Evolutionary conservation across 1,140 invertebrate genomes (phyloP).

Genomic region (Papilio machaon): DNA sequence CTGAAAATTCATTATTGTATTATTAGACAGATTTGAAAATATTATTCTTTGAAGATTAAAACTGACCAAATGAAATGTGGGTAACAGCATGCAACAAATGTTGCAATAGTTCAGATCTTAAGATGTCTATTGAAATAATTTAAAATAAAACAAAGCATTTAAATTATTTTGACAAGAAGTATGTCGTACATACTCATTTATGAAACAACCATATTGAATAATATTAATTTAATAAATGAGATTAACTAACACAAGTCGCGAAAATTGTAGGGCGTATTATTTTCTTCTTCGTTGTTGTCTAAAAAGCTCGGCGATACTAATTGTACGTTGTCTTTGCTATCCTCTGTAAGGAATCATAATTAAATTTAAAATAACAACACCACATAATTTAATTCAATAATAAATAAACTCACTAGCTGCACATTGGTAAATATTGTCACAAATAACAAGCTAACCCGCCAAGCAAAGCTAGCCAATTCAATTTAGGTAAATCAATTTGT

Average conservation of each 20-base stretch:
- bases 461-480: neutral
- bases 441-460: neutral
- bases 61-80: too few species aligned
- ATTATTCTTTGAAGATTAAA: neutral
- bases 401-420: neutral
- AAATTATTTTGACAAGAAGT: neutral
- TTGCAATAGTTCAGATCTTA: too few species aligned
- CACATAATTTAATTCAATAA: slow-evolving; percentile 34
- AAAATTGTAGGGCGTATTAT: slow-evolving; percentile 60
- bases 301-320: slow-evolving; percentile 65
- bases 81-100: too few species aligned
- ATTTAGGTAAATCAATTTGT: neutral
- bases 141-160: too few species aligned
- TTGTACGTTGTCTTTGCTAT: slow-evolving; percentile 61
- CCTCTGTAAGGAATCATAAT: slow-evolving; percentile 70
- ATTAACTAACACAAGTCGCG: slow-evolving; percentile 69
- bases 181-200: neutral
- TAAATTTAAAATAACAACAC: slow-evolving; percentile 62
- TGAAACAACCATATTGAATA: neutral
- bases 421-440: slow-evolving; percentile 31
- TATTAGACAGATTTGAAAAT: neutral
- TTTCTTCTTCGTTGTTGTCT: slow-evolving; percentile 62
- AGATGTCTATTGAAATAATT: too few species aligned
- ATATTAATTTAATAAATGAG: neutral
- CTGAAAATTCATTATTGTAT: slow-evolving; percentile 47